Base-by-base conservation (phyloP, 2,888 invertebrate species). In the Sinohyriopsis cumingii region DNA sequence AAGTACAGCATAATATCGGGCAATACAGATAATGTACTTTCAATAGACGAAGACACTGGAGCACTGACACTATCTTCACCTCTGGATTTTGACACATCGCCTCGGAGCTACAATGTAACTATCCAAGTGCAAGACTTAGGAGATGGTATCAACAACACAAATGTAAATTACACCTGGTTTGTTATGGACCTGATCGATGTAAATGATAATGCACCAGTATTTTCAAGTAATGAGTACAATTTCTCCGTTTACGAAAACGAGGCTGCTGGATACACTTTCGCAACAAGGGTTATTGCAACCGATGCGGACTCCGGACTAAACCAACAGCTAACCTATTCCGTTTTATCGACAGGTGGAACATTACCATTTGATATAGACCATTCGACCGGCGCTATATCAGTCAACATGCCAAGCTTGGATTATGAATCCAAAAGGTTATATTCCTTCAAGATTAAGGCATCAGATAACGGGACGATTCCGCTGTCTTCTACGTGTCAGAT, bases 71-170 rank as follows among this genome's bases (percentile, higher is more conserved):
- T 84, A 5, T 73, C 77, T 59, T 77, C 78, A 19, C 33, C 63
- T 1, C 76, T 88, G 24, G 87, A 88, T 72, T 84, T 79, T 59
- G 87, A 88, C 66, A 77, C 75, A 15, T 33, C 68, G 6, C 71
- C 75, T 15, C 69, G 55, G 28, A 55, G 59, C 3, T 84, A 80
- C 71, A 73, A 55, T 20, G 67, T 84, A 0, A 72, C 68, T 1
- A 70, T 84, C 12, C 69, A 77, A 60, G 83, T 82, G 1, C 71
- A 73, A 59, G 84, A 83, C 63, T 80, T 81, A 0, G 75, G 72
- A 6, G 74, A 57, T 45, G 73, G 45, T 12, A 45, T 45, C 45
- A 45, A 45, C 45, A 22, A 75, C 77, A 53, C 45, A 12, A 45
- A 72, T 45, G 45, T 45, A 45, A 45, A 45, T 12, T 45, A 45